Percentiles rank a stretch among this genome's conserved stretches.
Conservation (phyloP, 1,140 invertebrate species). For the Bombus superbus region DNA sequence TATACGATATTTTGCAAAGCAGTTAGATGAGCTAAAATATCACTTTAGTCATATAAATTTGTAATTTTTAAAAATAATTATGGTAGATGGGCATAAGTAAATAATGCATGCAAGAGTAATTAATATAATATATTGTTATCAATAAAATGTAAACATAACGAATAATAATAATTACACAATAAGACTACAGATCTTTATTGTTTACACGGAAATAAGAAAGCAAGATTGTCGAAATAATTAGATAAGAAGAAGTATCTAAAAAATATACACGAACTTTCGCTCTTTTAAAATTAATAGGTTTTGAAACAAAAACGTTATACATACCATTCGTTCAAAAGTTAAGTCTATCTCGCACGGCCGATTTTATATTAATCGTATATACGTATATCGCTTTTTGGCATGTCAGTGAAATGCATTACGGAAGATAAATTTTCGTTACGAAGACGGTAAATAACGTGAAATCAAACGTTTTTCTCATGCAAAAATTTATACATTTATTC, state of each 20-base stretch:
- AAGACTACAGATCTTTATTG: conserved; percentile 72
- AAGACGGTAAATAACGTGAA: not conserved
- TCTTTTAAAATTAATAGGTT: conserved; percentile 24
- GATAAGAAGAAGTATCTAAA: conserved; percentile 55
- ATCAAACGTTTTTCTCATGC: not conserved
- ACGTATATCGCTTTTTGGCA: conserved; percentile 42
- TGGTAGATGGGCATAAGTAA: conserved; percentile 62
- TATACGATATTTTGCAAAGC: conserved; percentile 23
- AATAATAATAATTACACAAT: conserved; percentile 80
- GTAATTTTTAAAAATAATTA: conserved; percentile 19
- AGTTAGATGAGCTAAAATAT: conserved; percentile 19
- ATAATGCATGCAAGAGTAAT: conserved; percentile 71
- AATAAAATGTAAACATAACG: conserved; percentile 83
- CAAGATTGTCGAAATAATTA: conserved; percentile 59
- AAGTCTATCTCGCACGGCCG: conserved; percentile 17
- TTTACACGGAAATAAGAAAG: conserved; percentile 72
- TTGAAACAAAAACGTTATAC: conserved; percentile 30
- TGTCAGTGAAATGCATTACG: conserved; percentile 42
- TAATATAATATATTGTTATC: conserved; percentile 82
- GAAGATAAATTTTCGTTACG: conserved; percentile 12
- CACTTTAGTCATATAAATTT: not conserved
- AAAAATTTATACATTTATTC: conserved; percentile 31
- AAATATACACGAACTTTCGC: conserved; percentile 50
- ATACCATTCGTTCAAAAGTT: conserved; percentile 41
- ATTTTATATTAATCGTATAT: not conserved